Evolutionary conservation across 2,888 invertebrate species (phyloP).

Genomic region (Dione juno): DNA sequence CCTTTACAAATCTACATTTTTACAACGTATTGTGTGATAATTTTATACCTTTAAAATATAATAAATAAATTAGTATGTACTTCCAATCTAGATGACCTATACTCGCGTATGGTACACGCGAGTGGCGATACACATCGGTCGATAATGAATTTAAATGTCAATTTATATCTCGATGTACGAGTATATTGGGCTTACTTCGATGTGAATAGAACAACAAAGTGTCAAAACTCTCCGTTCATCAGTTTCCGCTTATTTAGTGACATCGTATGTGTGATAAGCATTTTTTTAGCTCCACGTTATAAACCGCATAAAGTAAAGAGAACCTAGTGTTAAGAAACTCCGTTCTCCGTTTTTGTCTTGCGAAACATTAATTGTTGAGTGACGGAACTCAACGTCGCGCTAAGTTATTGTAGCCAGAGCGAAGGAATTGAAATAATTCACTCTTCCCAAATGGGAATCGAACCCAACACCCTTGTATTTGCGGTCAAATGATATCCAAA

Average conservation of each 20-base stretch:
- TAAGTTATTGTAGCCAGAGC: background rate
- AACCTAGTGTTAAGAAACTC: too few relatives aligned
- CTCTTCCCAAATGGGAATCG: background rate
- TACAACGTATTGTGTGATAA: constrained; percentile 49
- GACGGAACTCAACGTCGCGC: background rate
- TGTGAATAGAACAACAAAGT: background rate
- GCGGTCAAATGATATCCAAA: background rate
- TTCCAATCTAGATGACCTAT: constrained; percentile 47
- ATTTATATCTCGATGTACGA: background rate
- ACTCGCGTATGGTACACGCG: constrained; percentile 36
- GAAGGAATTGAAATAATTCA: background rate
- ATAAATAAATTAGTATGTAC: constrained; percentile 44
- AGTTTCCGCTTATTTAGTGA: background rate
- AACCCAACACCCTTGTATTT: background rate
- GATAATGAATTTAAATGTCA: background rate
- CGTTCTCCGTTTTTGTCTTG: background rate
- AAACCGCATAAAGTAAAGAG: too few relatives aligned
- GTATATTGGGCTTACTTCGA: background rate
- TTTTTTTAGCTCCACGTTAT: too few relatives aligned
- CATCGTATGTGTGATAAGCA: too few relatives aligned
- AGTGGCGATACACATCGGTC: constrained; percentile 4
- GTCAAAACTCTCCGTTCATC: background rate
- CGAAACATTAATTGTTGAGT: background rate
- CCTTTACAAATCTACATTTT: constrained; percentile 30
- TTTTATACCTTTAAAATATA: constrained; percentile 39